A percentile compares a stretch with the other conserved stretches of the same genome.
phyloP scores from a whole-genome alignment of 2,888 invertebrate genomes.

The Orchesellides sinensis region DNA sequence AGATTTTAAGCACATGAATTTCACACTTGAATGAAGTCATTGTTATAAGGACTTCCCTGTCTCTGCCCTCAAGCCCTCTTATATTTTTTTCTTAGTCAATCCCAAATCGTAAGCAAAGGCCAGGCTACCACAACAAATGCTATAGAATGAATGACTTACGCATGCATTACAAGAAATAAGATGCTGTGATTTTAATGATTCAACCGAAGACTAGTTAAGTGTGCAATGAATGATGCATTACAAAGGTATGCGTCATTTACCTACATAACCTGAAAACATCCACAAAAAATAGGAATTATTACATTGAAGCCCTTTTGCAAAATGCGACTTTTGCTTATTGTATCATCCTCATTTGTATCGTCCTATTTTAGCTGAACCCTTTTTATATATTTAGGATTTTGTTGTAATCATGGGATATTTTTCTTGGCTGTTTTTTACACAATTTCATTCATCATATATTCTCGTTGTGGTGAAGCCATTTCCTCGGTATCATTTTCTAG shows the following conservation, averaged over 20 bases:
- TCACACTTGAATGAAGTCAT: constrained; percentile 54
- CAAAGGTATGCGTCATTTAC: constrained; percentile 33
- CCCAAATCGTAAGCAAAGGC: neutral
- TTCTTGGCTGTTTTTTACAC: neutral
- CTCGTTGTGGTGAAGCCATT: neutral
- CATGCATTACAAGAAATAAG: neutral
- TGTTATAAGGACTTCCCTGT: constrained; percentile 51
- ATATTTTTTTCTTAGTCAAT: constrained; percentile 6
- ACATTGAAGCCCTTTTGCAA: too few relatives aligned
- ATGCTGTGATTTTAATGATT: neutral
- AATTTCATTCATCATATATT: constrained; percentile 9
- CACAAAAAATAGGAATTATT: too few relatives aligned
- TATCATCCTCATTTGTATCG: too few relatives aligned
- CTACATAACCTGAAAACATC: too few relatives aligned
- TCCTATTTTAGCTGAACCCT: too few relatives aligned
- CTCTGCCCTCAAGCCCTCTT: neutral
- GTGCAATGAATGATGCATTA: constrained; percentile 24
- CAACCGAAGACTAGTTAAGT: constrained; percentile 5
- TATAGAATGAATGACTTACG: too few relatives aligned
- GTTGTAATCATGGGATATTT: neutral
- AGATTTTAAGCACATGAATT: constrained; percentile 21
- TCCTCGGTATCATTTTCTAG: neutral
- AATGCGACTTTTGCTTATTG: too few relatives aligned
- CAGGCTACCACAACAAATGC: too few relatives aligned
- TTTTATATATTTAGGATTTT: too few relatives aligned